Evolutionary conservation across 2,797 vertebrate genomes (phyloP).

Genomic region (Craterocephalus amniculus): DNA sequence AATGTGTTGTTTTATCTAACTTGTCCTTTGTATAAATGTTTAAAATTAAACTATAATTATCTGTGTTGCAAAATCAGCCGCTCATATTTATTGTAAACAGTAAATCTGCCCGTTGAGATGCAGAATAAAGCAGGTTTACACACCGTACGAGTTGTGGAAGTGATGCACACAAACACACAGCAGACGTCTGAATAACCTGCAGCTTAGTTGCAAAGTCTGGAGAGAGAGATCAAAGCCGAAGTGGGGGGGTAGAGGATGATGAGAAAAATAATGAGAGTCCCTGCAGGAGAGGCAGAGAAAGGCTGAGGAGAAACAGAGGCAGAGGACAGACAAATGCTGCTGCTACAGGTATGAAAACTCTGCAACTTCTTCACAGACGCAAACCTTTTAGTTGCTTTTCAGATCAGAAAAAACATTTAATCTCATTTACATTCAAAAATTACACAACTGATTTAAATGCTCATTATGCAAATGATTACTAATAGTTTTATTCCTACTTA

Average conservation of each 20-base stretch:
- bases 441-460: not conserved
- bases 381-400: not conserved
- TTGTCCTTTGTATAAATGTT: not conserved
- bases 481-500: not conserved
- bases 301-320: slow-evolving; percentile 15
- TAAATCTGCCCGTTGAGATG: not conserved
- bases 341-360: not conserved
- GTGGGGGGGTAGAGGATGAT: slow-evolving; percentile 1
- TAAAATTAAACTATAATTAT: not conserved
- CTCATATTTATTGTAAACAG: not conserved
- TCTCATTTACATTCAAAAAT: not conserved
- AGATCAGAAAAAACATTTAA: not conserved
- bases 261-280: slow-evolving; percentile 32
- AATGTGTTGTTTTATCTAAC: not conserved
- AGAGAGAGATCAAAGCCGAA: slow-evolving; percentile 34
- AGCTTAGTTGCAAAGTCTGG: slow-evolving; percentile 7
- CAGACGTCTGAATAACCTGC: slow-evolving; percentile 12
- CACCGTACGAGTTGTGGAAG: not conserved
- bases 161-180: slow-evolving; percentile 6
- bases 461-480: not conserved
- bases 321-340: not conserved
- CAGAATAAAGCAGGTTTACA: not conserved
- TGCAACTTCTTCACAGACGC: not conserved
- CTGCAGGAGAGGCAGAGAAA: slow-evolving; percentile 25
- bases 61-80: not conserved